Evolutionary conservation across 1,140 invertebrate species (phyloP).

Genomic region (Leptonema lineaticorne): DNA sequence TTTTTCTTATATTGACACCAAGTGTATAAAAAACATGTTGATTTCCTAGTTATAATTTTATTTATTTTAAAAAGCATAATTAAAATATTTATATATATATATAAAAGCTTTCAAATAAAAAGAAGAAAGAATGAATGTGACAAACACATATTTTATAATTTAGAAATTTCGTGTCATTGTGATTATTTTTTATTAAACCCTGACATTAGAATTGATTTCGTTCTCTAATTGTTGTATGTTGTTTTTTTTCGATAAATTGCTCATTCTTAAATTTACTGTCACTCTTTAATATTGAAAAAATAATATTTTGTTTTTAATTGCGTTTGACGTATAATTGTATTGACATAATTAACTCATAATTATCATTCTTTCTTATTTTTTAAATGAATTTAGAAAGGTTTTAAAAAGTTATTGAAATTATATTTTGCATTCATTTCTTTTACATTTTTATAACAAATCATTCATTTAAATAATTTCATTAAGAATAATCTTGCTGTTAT

Average conservation of each 20-base stretch:
- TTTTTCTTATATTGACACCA: constrained; percentile 7
- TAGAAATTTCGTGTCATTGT: constrained; percentile 6
- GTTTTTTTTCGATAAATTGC: constrained; percentile 3
- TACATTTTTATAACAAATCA: constrained; percentile 10
- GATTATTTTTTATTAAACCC: constrained; percentile 20
- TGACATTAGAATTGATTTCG: constrained; percentile 16
- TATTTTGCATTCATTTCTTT: constrained; percentile 11
- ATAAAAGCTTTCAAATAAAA: constrained; percentile 31
- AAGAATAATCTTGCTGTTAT: neutral
- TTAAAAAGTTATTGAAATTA: neutral
- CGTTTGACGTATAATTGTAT: constrained; percentile 34
- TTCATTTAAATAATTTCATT: neutral
- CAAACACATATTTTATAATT: constrained; percentile 4
- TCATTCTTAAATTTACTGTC: no score
- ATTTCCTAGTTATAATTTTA: neutral
- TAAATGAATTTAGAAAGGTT: constrained; percentile 31
- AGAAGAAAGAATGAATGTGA: constrained; percentile 40
- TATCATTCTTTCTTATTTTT: constrained; percentile 41
- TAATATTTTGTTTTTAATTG: constrained; percentile 37
- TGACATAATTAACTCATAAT: constrained; percentile 31
- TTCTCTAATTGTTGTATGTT: constrained; percentile 7
- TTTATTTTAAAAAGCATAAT: neutral
- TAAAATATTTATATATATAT: neutral
- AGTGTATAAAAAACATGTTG: neutral
- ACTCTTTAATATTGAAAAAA: neutral